A percentile compares a stretch with the other conserved stretches of the same genome.
phyloP scores from a whole-genome alignment of 1,140 invertebrate genomes.

The Leptinotarsa undecemlineata region DNA sequence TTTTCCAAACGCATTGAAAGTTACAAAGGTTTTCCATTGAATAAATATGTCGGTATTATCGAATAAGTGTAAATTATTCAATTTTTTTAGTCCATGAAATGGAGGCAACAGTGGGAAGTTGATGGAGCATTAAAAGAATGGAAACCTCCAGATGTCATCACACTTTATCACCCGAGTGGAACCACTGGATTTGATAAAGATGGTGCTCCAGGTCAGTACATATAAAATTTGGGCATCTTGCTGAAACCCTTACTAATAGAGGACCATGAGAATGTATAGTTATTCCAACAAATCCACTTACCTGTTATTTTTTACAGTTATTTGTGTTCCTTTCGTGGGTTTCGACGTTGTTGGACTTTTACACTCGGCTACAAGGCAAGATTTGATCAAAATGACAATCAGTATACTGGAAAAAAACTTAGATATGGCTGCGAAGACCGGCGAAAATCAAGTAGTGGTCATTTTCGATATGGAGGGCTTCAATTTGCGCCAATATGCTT shows the following conservation, averaged over 20 bases:
- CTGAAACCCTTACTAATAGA: no score
- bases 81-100: conserved; percentile 69
- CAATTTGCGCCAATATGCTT: conserved; percentile 78
- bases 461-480: conserved; percentile 88
- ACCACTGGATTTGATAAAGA: conserved; percentile 80
- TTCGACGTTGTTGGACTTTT: conserved; percentile 80
- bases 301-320: conserved; percentile 59
- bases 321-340: conserved; percentile 72
- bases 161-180: conserved; percentile 76
- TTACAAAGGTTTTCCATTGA: no score
- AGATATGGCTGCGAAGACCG: conserved; percentile 58
- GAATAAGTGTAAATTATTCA: no score
- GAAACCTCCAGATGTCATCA: conserved; percentile 71
- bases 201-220: conserved; percentile 71
- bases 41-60: no score
- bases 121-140: conserved; percentile 70
- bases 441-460: conserved; percentile 66
- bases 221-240: no score
- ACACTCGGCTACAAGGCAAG: conserved; percentile 72
- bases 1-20: no score
- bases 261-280: no score
- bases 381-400: conserved; percentile 73
- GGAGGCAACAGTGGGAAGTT: conserved; percentile 77
- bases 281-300: no score
- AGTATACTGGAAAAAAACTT: conserved; percentile 66